These are phyloP conservation scores for Sipha flava DNA, from an alignment of 1,140 invertebrate genomes.

Conservation along the genomic window DNA sequence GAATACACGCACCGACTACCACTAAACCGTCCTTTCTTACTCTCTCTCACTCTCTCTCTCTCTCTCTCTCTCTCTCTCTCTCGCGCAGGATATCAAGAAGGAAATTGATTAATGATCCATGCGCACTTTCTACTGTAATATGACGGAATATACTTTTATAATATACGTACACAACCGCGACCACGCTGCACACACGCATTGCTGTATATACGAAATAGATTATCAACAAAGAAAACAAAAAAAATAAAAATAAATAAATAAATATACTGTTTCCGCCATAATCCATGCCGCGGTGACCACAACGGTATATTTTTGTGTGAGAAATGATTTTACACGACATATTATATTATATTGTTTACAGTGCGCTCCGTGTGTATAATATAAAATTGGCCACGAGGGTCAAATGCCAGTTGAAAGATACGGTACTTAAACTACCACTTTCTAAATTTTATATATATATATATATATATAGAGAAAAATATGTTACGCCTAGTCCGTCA, in stretches of 20 bases:
- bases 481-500: too few relatives aligned
- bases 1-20: too few relatives aligned
- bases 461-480: too few relatives aligned
- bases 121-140: not conserved
- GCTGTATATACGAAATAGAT: not conserved
- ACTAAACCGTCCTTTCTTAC: too few relatives aligned
- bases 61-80: too few relatives aligned
- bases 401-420: too few relatives aligned
- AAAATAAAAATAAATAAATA: not conserved
- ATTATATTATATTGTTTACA: not conserved
- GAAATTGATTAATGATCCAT: constrained; percentile 5
- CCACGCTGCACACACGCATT: not conserved
- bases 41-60: too few relatives aligned
- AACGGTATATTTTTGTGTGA: not conserved
- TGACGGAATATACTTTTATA: not conserved
- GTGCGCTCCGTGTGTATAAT: not conserved
- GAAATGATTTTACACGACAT: not conserved
- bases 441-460: too few relatives aligned
- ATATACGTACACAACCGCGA: not conserved
- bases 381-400: too few relatives aligned
- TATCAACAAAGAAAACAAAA: not conserved
- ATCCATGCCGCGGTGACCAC: not conserved
- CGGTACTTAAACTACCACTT: too few relatives aligned
- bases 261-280: not conserved
- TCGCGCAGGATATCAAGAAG: not conserved